These are phyloP conservation scores for Cairina moschata DNA, from an alignment of 2,113 vertebrate genomes.

Conservation along the genomic window DNA sequence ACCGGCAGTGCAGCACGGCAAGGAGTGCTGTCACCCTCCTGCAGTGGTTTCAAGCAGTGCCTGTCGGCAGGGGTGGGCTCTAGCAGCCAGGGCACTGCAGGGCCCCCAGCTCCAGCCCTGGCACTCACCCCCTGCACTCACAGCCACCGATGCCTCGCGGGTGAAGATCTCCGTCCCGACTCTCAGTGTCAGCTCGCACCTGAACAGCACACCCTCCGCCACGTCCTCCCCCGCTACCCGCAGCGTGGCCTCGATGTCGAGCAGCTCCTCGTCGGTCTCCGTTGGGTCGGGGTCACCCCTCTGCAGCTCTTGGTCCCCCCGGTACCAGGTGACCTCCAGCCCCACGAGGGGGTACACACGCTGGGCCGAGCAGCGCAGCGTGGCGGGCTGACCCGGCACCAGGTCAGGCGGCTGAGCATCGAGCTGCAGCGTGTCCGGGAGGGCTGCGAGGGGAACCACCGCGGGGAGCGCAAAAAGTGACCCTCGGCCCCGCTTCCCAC, in stretches of 20 bases:
- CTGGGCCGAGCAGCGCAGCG: constrained; percentile 46
- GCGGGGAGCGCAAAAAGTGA: accelerated
- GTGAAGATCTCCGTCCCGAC: background rate
- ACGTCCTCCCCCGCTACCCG: background rate
- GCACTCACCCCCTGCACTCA: background rate
- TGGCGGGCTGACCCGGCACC: background rate
- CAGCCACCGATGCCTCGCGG: background rate
- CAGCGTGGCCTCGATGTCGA: background rate
- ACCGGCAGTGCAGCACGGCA: background rate
- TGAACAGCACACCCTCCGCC: background rate
- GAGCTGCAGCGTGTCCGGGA: constrained; percentile 65
- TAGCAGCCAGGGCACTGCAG: accelerated
- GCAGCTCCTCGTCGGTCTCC: background rate
- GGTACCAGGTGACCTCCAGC: constrained; percentile 60
- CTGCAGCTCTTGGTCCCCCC: background rate
- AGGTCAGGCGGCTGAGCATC: background rate
- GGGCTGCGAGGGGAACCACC: constrained; percentile 40
- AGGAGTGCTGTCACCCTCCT: accelerated
- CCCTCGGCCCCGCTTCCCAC: background rate
- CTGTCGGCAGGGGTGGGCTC: background rate
- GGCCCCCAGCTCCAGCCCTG: accelerated
- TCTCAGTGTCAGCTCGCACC: constrained; percentile 50
- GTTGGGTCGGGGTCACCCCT: accelerated
- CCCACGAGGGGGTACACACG: accelerated
- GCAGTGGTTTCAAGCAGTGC: accelerated